Conservation (phyloP, 2,113 vertebrate genomes). For the Lagopus muta region DNA sequence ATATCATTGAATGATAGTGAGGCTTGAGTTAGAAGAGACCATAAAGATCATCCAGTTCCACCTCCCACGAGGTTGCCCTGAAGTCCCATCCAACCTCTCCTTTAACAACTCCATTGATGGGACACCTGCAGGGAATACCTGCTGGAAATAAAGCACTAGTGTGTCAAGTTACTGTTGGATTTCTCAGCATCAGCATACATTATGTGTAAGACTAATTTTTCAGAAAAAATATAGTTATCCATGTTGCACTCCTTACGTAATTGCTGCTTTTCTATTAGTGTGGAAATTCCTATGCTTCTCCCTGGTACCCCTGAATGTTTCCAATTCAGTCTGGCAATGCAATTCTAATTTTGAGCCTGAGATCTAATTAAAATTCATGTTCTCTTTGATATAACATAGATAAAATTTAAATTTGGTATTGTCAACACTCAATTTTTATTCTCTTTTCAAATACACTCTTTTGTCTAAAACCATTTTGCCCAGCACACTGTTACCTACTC, state of each 20-base stretch:
- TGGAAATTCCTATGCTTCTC: constrained; percentile 54
- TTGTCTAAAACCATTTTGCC: constrained; percentile 41
- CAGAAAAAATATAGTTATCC: not conserved
- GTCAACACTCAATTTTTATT: constrained; percentile 33
- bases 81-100: too few relatives aligned
- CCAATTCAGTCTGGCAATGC: constrained; percentile 41
- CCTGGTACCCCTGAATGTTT: constrained; percentile 28
- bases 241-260: constrained; percentile 29
- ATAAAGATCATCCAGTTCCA: not conserved
- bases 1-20: not conserved
- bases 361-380: constrained; percentile 58
- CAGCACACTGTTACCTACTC: constrained; percentile 30
- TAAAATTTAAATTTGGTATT: constrained; percentile 59
- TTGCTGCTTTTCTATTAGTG: not conserved
- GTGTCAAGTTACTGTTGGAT: too few relatives aligned
- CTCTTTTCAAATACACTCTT: not conserved
- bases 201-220: constrained; percentile 22
- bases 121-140: too few relatives aligned
- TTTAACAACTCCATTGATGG: too few relatives aligned
- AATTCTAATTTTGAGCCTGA: constrained; percentile 9
- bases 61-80: too few relatives aligned
- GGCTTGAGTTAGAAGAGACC: not conserved
- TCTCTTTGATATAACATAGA: constrained; percentile 42
- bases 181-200: not conserved
- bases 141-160: too few relatives aligned